Conservation (phyloP, 2,113 vertebrate species). For the Gasterosteus nipponicus region DNA sequence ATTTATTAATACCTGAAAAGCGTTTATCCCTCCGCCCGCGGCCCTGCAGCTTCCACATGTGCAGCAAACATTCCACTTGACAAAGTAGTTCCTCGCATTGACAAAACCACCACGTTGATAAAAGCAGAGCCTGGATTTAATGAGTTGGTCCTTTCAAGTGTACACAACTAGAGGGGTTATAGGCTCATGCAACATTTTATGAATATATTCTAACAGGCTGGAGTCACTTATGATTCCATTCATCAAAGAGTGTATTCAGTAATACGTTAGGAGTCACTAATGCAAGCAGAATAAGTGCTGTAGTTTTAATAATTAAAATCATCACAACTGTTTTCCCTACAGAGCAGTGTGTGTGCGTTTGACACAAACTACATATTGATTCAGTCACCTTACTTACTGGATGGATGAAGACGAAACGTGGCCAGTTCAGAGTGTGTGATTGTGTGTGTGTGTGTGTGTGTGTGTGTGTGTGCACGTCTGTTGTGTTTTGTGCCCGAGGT, state of each 20-base stretch:
- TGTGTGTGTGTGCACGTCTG: background rate
- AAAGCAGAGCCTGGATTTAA: too few species aligned
- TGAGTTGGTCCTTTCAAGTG: background rate
- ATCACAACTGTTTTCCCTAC: background rate
- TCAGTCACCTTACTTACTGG: constrained; percentile 30
- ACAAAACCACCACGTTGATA: too few species aligned
- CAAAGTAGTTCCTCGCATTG: too few species aligned
- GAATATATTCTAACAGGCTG: background rate
- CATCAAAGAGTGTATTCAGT: background rate
- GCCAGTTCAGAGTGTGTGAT: constrained; percentile 42
- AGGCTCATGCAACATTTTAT: too few species aligned
- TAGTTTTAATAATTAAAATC: background rate
- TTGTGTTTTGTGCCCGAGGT: constrained; percentile 31
- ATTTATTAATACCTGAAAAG: too few species aligned
- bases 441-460: too few species aligned
- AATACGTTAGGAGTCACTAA: background rate
- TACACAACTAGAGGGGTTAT: background rate
- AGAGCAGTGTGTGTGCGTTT: background rate
- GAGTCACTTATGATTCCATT: too few species aligned
- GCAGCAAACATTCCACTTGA: too few species aligned
- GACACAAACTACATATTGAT: constrained; percentile 44
- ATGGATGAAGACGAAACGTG: constrained; percentile 6
- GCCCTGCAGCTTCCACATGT: too few species aligned
- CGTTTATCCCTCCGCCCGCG: too few species aligned
- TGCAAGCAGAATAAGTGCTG: background rate